Evolutionary conservation across 2,888 invertebrate species (phyloP).

Genomic region (Watsonalla cultraria): DNA sequence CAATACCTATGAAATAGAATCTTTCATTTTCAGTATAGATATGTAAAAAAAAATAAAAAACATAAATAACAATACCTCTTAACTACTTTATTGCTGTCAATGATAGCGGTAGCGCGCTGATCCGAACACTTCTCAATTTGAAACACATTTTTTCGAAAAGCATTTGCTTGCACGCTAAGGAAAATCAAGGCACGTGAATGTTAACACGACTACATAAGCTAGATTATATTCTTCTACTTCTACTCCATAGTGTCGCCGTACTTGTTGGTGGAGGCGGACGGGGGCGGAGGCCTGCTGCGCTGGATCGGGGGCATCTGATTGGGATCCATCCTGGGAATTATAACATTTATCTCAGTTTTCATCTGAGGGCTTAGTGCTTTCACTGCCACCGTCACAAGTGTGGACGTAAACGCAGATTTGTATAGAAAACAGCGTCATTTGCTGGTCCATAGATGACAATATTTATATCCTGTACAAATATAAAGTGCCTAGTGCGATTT

Average conservation of each 20-base stretch:
- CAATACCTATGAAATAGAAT: too few species aligned
- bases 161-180: neutral
- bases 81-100: neutral
- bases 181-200: neutral
- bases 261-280: conserved; percentile 45
- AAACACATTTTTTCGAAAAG: neutral
- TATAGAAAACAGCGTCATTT: too few species aligned
- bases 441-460: too few species aligned
- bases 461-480: too few species aligned
- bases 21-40: too few species aligned
- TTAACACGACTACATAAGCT: too few species aligned
- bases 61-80: neutral
- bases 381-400: too few species aligned
- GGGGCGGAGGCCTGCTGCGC: conserved; percentile 15
- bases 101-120: neutral
- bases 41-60: neutral
- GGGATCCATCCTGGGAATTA: conserved; percentile 45
- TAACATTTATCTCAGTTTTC: neutral
- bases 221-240: neutral
- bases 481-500: too few species aligned
- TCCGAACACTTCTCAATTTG: neutral
- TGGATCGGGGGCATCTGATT: conserved; percentile 24
- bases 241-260: conserved; percentile 63
- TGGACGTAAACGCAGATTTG: too few species aligned
- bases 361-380: too few species aligned